phyloP scores from a whole-genome alignment of 1,140 invertebrate species.

The Hermetia illucens region DNA sequence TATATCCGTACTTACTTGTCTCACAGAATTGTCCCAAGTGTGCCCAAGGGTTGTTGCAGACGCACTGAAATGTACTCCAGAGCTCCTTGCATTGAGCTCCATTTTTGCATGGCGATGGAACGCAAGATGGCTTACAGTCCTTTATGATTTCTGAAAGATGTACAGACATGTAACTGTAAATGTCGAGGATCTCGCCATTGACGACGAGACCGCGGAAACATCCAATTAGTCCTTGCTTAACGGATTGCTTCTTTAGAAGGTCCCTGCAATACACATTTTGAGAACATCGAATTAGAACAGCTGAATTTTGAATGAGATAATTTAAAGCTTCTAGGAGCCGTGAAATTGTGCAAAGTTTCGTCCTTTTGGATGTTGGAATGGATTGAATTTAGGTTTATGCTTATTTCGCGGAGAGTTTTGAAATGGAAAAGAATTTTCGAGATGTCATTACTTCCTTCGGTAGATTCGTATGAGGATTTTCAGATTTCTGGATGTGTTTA shows the following conservation, averaged over 20 bases:
- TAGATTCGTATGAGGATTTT: too few species aligned
- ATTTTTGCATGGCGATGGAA: slow-evolving; percentile 85
- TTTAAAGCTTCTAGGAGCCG: too few species aligned
- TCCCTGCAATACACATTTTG: slow-evolving; percentile 47
- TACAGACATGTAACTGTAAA: slow-evolving; percentile 87
- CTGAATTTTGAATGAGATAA: too few species aligned
- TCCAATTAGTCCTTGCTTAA: slow-evolving; percentile 77
- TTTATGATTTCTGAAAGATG: slow-evolving; percentile 79
- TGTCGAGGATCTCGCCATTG: slow-evolving; percentile 78
- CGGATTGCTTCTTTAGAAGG: slow-evolving; percentile 61
- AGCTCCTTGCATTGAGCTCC: slow-evolving; percentile 78
- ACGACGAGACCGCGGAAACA: slow-evolving; percentile 85
- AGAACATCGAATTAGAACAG: too few species aligned
- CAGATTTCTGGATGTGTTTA: too few species aligned
- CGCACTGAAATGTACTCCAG: slow-evolving; percentile 84
- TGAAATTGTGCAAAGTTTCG: too few species aligned
- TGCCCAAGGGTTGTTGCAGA: slow-evolving; percentile 80
- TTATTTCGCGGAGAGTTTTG: neutral
- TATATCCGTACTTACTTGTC: slow-evolving; percentile 51
- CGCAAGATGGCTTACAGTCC: slow-evolving; percentile 85
- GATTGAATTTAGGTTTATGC: neutral
- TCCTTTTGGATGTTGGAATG: neutral
- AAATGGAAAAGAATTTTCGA: slow-evolving; percentile 5
- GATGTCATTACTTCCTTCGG: too few species aligned
- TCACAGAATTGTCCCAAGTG: slow-evolving; percentile 81